These are phyloP conservation scores for Drepana falcataria DNA, from an alignment of 2,888 invertebrate species.

Conservation along the genomic window DNA sequence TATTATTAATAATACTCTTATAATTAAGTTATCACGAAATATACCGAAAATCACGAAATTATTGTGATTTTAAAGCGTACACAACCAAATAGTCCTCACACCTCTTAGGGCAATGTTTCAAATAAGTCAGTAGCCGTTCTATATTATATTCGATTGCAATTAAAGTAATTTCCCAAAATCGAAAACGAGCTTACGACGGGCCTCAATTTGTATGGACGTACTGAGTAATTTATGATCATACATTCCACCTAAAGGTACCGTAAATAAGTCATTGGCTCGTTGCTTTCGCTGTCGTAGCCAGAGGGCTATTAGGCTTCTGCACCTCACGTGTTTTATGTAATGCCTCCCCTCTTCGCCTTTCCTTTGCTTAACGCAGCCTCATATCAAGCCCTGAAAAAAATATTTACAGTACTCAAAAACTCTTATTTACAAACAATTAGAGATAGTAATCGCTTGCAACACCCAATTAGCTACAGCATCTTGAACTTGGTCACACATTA, in stretches of 20 bases:
- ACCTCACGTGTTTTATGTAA: conserved; percentile 64
- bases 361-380: conserved; percentile 19
- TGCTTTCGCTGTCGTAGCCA: conserved; percentile 58
- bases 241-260: conserved; percentile 21
- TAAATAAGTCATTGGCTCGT: conserved; percentile 47
- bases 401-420: background rate
- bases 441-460: conserved; percentile 16
- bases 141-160: too few relatives aligned
- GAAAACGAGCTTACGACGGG: too few relatives aligned
- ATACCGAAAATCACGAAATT: too few relatives aligned
- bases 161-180: too few relatives aligned
- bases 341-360: conserved; percentile 42
- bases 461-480: conserved; percentile 9
- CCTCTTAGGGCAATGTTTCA: too few relatives aligned
- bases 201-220: too few relatives aligned
- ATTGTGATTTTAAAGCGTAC: too few relatives aligned
- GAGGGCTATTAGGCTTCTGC: conserved; percentile 57
- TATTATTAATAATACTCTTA: too few relatives aligned
- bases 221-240: background rate
- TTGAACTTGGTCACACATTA: conserved; percentile 30
- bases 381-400: conserved; percentile 5
- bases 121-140: too few relatives aligned
- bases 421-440: conserved; percentile 13
- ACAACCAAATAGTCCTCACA: too few relatives aligned
- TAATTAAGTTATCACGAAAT: too few relatives aligned